Evolutionary conservation across 1,140 invertebrate genomes (phyloP).

Genomic region (Colletes latitarsis): DNA sequence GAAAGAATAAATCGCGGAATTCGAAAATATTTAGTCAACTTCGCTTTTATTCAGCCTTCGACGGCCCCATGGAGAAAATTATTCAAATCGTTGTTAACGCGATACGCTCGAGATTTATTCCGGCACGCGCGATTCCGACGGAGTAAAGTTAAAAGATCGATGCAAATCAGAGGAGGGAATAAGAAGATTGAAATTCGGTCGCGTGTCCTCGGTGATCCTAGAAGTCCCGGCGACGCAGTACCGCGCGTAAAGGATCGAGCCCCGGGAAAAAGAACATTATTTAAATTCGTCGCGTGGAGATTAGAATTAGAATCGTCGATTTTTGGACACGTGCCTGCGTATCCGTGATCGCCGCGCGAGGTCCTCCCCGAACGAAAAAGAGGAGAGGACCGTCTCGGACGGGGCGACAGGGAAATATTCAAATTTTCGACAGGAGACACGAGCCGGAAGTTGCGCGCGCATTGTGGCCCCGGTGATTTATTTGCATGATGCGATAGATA

Average conservation of each 20-base stretch:
- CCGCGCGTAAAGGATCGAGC: constrained; percentile 4
- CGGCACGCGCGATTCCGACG: constrained; percentile 42
- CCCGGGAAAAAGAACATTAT: constrained; percentile 56
- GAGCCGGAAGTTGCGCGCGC: constrained; percentile 62
- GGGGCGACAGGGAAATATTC: constrained; percentile 65
- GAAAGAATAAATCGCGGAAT: too few relatives aligned
- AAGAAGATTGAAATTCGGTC: constrained; percentile 71
- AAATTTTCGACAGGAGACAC: constrained; percentile 69
- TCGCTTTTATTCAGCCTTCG: too few relatives aligned
- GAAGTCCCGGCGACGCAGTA: constrained; percentile 1
- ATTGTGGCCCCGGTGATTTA: constrained; percentile 58
- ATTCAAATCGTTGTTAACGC: too few relatives aligned
- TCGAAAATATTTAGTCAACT: too few relatives aligned
- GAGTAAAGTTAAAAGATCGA: constrained; percentile 59
- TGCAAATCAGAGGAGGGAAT: constrained; percentile 69
- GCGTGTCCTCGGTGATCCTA: constrained; percentile 67
- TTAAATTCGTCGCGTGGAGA: constrained; percentile 67
- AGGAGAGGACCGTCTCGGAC: constrained; percentile 35
- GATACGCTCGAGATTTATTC: constrained; percentile 21
- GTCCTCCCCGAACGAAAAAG: constrained; percentile 7
- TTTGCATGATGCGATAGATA: constrained; percentile 56
- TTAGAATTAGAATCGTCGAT: constrained; percentile 77
- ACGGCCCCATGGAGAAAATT: too few relatives aligned
- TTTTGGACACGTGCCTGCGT: constrained; percentile 72
- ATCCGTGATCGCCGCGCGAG: constrained; percentile 32